Percentiles rank a stretch among this genome's conserved stretches.
Evolutionary conservation across 2,113 vertebrate genomes (phyloP).

Genomic region (Echinops telfairi): DNA sequence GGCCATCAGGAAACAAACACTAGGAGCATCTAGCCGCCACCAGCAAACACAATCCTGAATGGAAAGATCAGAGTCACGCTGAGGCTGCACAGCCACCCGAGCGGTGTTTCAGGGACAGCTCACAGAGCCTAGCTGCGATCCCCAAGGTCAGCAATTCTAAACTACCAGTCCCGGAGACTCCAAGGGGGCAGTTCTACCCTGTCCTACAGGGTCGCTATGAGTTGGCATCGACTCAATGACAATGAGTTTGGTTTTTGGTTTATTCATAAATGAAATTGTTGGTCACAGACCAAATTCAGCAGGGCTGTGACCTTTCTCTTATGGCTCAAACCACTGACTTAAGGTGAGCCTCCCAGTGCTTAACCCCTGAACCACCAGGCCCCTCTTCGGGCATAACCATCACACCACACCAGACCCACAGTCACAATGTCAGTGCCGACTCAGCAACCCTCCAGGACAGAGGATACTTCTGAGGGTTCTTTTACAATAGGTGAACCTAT

Average conservation of each 20-base stretch:
- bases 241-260: too few relatives aligned
- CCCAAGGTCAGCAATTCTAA: too few relatives aligned
- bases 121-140: too few relatives aligned
- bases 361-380: not conserved
- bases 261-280: too few relatives aligned
- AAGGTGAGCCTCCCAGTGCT: not conserved
- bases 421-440: not conserved
- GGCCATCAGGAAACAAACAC: not conserved
- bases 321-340: too few relatives aligned
- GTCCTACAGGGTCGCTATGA: too few relatives aligned
- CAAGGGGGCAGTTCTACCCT: too few relatives aligned
- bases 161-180: too few relatives aligned
- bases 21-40: accelerated
- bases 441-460: not conserved
- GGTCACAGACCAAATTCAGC: too few relatives aligned
- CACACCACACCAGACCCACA: not conserved
- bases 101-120: too few relatives aligned
- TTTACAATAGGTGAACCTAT: not conserved
- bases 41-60: not conserved
- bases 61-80: not conserved
- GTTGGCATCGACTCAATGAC: too few relatives aligned
- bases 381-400: not conserved
- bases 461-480: not conserved
- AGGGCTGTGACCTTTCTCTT: not conserved
- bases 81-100: too few relatives aligned